These are phyloP conservation scores for Cryptus armator DNA, from an alignment of 2,888 invertebrate genomes.

Conservation along the genomic window DNA sequence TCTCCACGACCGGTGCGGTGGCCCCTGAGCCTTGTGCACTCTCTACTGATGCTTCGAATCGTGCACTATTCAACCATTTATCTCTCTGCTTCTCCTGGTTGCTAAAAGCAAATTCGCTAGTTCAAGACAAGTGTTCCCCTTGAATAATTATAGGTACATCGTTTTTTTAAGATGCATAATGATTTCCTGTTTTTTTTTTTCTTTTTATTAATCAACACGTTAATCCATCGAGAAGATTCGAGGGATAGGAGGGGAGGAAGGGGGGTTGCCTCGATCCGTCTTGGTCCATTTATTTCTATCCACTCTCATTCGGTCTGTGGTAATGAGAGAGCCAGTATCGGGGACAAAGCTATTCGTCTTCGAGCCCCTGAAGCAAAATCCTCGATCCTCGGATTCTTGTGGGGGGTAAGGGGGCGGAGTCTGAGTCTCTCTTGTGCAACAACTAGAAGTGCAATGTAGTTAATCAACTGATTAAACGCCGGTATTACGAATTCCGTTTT, in stretches of 20 bases:
- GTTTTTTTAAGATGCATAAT: background rate
- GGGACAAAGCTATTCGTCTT: slow-evolving; percentile 64
- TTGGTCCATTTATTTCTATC: slow-evolving; percentile 52
- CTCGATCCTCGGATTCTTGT: slow-evolving; percentile 20
- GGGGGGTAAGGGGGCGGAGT: background rate
- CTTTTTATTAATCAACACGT: slow-evolving; percentile 26
- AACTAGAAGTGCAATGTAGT: slow-evolving; percentile 46
- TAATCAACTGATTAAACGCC: slow-evolving; percentile 49
- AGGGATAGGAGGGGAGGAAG: background rate
- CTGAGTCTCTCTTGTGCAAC: slow-evolving; percentile 2
- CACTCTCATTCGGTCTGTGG: slow-evolving; percentile 45
- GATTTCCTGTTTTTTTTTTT: background rate
- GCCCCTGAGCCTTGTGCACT: slow-evolving; percentile 49
- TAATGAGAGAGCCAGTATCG: slow-evolving; percentile 23
- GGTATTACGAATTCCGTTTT: slow-evolving; percentile 42
- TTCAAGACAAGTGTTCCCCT: slow-evolving; percentile 6
- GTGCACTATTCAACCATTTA: slow-evolving; percentile 48
- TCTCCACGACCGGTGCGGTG: slow-evolving; percentile 50
- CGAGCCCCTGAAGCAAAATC: slow-evolving; percentile 29
- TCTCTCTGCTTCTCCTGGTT: slow-evolving; percentile 19
- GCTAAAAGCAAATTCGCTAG: slow-evolving; percentile 27
- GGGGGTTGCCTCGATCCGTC: background rate
- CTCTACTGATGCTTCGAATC: slow-evolving; percentile 33
- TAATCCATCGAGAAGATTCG: slow-evolving; percentile 22
- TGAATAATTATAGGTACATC: slow-evolving; percentile 10